Evolutionary conservation across 2,113 vertebrate genomes (phyloP).

Genomic region (Phyllostomus discolor): DNA sequence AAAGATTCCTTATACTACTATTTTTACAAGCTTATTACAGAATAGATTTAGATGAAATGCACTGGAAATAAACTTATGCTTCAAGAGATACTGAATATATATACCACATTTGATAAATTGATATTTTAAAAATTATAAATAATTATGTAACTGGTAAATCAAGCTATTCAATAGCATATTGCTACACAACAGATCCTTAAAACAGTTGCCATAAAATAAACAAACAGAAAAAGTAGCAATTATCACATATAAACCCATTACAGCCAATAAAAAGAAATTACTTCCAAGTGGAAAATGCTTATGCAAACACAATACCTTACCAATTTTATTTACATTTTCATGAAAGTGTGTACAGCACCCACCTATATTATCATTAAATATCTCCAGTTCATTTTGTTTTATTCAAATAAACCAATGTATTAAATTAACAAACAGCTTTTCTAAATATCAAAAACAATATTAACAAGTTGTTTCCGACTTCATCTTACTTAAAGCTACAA

Average conservation of each 20-base stretch:
- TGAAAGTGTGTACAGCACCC: background rate
- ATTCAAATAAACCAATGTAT: background rate
- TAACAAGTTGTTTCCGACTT: background rate
- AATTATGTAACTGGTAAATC: background rate
- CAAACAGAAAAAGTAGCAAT: background rate
- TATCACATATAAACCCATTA: background rate
- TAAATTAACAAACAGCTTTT: background rate
- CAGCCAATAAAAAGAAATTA: conserved; percentile 20
- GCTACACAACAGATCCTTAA: conserved; percentile 20
- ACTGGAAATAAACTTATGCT: background rate
- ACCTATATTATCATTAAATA: background rate
- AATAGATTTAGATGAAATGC: background rate
- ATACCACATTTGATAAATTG: background rate
- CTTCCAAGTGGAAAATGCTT: background rate
- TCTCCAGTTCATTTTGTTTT: conserved; percentile 18
- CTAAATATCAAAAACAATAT: background rate
- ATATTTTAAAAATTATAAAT: background rate
- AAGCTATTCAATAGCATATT: background rate
- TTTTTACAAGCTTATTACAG: conserved; percentile 40
- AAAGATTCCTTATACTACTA: conserved; percentile 41
- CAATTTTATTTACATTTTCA: conserved; percentile 24
- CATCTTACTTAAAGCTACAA: background rate
- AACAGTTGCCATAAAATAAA: background rate
- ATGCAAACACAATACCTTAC: background rate
- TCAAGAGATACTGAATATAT: background rate